phyloP scores from a whole-genome alignment of 2,888 invertebrate species.

The Meghimatium bilineatum region DNA sequence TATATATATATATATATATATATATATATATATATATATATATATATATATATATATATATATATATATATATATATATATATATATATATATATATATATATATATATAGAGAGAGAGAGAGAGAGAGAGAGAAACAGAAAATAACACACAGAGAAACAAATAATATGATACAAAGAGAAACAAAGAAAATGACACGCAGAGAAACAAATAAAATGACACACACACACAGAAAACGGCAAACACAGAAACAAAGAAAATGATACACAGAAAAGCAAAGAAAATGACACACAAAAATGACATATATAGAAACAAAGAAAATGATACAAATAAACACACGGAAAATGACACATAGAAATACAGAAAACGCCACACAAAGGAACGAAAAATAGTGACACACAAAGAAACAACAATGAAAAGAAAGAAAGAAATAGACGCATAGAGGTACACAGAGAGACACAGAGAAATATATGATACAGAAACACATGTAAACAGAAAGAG shows the following conservation, averaged over 20 bases:
- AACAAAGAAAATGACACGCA: neutral
- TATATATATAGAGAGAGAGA: neutral
- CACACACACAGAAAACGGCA: no score
- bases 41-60: no score
- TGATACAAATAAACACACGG: neutral
- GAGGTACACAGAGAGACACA: neutral
- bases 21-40: no score
- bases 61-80: no score
- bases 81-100: no score
- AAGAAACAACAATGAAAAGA: neutral
- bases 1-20: no score
- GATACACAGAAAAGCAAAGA: slow-evolving; percentile 18
- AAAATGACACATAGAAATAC: slow-evolving; percentile 12
- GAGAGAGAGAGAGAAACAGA: neutral
- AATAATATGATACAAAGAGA: no score
- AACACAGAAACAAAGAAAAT: neutral
- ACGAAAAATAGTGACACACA: neutral
- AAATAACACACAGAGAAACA: neutral
- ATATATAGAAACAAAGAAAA: neutral
- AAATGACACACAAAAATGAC: no score
- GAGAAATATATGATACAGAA: no score
- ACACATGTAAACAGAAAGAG: no score
- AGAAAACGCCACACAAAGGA: slow-evolving; percentile 14
- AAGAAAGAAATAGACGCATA: neutral
- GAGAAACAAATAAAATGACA: no score